Evolutionary conservation across 1,140 invertebrate genomes (phyloP), one percentile per base, ranked within the genome.

Genomic region (Halictus rubicundus): DNA sequence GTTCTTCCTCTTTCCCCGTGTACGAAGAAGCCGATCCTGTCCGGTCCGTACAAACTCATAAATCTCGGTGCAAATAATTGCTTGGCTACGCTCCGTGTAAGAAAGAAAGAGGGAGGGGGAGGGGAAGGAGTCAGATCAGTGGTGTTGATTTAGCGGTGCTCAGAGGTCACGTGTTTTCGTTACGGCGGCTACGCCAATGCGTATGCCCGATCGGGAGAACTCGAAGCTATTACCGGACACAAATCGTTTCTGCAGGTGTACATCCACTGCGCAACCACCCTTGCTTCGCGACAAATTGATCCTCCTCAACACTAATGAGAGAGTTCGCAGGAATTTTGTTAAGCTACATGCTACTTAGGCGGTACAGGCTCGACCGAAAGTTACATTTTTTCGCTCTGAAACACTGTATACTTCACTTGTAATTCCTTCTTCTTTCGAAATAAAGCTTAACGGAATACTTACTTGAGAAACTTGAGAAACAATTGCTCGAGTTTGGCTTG

Each of bases 21-120:
- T 80, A 75, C 61, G 83, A 80, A 86, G 84, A 60, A 85, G 83
- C 80, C 73, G 73, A 71, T 81, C 80, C 81, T 89, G 79, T 88
- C 86, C 72, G 80, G 86, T 84, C 81, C 68, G 81, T 84, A 88
- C 89, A 91, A 91, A 92, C 90, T 91, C 91, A 92, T 92, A 92
- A 92, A 92, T 92, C 90, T 90, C 88, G 89, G 87, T 86, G 91
- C 88, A 92, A 92, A 92, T 92, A 92, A 92, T 92, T 91, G 89
- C 90, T 87, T 83, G 87, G 85, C 86, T 88, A 79, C 76, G 83
- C 86, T 86, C 68, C 66, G 82, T 25, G 54, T n/a, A n/a, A 57
- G 54, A 57, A n/a, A n/a, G 54, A 57, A n/a, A n/a, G 54, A n/a
- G 54, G n/a, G 21, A 9, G 54, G 1, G 54, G 9, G n/a, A n/a